A percentile compares a stretch with the other conserved stretches of the same genome.
Evolutionary conservation across 2,888 invertebrate species (phyloP).

Genomic region (Nymphalis urticae): DNA sequence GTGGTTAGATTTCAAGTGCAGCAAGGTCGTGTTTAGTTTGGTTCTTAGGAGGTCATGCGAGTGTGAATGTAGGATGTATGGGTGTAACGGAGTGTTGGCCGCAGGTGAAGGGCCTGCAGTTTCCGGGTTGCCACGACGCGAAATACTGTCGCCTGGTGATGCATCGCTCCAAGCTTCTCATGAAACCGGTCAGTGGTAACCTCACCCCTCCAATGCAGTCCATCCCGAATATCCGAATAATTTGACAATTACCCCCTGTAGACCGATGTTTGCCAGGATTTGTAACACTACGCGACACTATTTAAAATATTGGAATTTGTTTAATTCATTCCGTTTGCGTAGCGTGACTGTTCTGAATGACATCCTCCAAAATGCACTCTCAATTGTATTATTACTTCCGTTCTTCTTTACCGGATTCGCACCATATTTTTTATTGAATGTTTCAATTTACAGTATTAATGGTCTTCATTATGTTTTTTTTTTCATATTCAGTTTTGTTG

Average conservation of each 20-base stretch:
- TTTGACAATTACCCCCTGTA: conserved; percentile 32
- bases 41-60: conserved; percentile 16
- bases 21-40: conserved; percentile 14
- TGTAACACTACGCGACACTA: conserved; percentile 14
- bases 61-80: conserved; percentile 33
- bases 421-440: conserved; percentile 28
- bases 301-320: not conserved
- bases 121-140: conserved; percentile 97
- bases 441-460: conserved; percentile 28
- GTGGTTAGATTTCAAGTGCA: not conserved
- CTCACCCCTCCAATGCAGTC: conserved; percentile 34
- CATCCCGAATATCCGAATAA: conserved; percentile 2
- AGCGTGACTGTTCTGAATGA: conserved; percentile 1
- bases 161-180: conserved; percentile 97
- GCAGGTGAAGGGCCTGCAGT: conserved; percentile 97
- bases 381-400: not conserved
- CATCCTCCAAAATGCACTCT: conserved; percentile 1
- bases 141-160: conserved; percentile 97
- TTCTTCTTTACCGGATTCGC: conserved; percentile 23
- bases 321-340: not conserved
- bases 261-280: conserved; percentile 3
- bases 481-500: conserved; percentile 36
- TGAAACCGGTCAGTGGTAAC: conserved; percentile 94
- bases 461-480: conserved; percentile 29
- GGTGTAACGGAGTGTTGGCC: conserved; percentile 64